Evolutionary conservation across 2,888 invertebrate genomes (phyloP).

Genomic region (Oscheius onirici): DNA sequence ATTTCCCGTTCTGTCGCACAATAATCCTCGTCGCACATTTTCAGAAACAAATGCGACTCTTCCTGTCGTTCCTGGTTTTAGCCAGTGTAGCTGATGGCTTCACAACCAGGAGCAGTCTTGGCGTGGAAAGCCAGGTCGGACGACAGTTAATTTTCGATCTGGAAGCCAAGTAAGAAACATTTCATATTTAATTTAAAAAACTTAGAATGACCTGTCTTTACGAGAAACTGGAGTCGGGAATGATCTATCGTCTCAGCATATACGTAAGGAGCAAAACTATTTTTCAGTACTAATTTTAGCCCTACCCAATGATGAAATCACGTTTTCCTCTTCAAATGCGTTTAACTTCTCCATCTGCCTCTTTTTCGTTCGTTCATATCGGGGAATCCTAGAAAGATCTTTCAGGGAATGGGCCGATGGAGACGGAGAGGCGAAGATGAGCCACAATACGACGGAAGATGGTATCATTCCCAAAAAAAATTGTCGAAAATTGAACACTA

Average conservation of each 20-base stretch:
- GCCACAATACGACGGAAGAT: constrained; percentile 50
- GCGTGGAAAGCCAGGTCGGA: constrained; percentile 26
- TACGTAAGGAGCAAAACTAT: constrained; percentile 31
- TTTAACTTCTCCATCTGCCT: constrained; percentile 48
- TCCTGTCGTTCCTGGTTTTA: background rate
- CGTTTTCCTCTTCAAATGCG: constrained; percentile 50
- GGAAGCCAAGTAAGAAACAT: constrained; percentile 20
- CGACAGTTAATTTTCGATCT: constrained; percentile 28
- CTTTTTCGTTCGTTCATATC: constrained; percentile 32
- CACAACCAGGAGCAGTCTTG: constrained; percentile 9
- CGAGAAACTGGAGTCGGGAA: constrained; percentile 43
- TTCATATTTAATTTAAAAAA: too few relatives aligned
- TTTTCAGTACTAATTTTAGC: constrained; percentile 3
- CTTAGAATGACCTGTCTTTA: constrained; percentile 44
- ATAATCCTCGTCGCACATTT: background rate
- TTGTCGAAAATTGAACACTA: background rate
- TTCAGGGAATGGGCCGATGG: constrained; percentile 47
- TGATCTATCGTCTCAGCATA: constrained; percentile 43
- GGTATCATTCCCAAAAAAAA: constrained; percentile 23
- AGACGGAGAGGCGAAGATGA: constrained; percentile 46
- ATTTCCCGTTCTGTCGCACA: background rate
- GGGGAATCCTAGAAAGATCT: too few relatives aligned
- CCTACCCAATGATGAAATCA: constrained; percentile 40
- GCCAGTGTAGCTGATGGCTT: background rate
- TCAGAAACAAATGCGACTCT: background rate